Conservation (phyloP, 2,113 vertebrate species). For the Hypanus sabinus region DNA sequence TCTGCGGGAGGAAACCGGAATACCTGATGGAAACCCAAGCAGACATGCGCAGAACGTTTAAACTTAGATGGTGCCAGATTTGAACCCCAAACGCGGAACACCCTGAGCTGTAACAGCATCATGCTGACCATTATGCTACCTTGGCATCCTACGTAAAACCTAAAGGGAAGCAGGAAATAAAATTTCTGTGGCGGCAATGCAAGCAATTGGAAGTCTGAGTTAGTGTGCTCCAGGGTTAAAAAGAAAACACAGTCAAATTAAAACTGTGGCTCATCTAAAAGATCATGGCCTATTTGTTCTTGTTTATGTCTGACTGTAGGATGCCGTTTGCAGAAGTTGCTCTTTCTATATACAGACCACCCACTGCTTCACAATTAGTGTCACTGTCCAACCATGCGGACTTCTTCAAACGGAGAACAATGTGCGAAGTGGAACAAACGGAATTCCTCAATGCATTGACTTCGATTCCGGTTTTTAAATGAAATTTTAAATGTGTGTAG, state of each 20-base stretch:
- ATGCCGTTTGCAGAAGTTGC: not conserved
- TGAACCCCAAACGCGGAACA: too few relatives aligned
- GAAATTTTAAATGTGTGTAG: not conserved
- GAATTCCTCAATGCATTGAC: not conserved
- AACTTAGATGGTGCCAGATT: too few relatives aligned
- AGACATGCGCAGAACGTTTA: too few relatives aligned
- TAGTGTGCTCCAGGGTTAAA: not conserved
- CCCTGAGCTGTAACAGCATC: too few relatives aligned
- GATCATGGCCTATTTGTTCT: not conserved
- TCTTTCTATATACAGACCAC: constrained; percentile 22
- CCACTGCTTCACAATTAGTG: not conserved
- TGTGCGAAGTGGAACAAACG: not conserved
- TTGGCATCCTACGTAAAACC: not conserved
- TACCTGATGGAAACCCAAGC: too few relatives aligned
- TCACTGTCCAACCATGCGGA: not conserved
- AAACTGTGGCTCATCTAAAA: constrained; percentile 10
- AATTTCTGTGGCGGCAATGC: not conserved
- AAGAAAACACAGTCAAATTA: not conserved
- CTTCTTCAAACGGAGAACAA: not conserved
- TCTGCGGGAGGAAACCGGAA: too few relatives aligned
- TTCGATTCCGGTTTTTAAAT: not conserved
- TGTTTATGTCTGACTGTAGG: constrained; percentile 20
- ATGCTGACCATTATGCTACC: too few relatives aligned
- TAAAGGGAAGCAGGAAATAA: not conserved
- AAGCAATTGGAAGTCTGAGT: not conserved